Evolutionary conservation across 2,888 invertebrate species (phyloP).

Genomic region (Euclidia mi): DNA sequence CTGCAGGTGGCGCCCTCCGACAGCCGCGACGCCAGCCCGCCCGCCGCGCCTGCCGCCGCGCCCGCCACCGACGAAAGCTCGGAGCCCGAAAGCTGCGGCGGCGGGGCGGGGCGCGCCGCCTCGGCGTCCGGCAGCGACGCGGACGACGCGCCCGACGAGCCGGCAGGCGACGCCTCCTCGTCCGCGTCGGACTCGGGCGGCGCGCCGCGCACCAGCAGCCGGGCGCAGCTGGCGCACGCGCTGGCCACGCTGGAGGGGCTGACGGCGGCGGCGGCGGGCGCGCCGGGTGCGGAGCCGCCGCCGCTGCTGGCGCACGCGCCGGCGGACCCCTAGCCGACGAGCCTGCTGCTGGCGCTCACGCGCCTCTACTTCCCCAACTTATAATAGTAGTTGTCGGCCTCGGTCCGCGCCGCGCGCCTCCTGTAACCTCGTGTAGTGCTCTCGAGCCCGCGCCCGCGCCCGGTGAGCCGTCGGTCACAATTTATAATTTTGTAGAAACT

Average conservation of each 20-base stretch:
- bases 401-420: neutral
- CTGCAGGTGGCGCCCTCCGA: conserved; percentile 56
- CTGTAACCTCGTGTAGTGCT: neutral
- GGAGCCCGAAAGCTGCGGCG: conserved; percentile 62
- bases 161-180: conserved; percentile 34
- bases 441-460: neutral
- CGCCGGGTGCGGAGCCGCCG: conserved; percentile 33
- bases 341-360: conserved; percentile 13
- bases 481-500: neutral
- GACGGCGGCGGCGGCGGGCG: conserved; percentile 31
- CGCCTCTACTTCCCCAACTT: conserved; percentile 23
- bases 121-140: conserved; percentile 51
- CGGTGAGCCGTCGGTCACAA: neutral
- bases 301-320: conserved; percentile 22
- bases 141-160: conserved; percentile 40
- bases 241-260: conserved; percentile 59
- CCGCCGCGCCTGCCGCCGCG: neutral
- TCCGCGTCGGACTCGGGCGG: conserved; percentile 43
- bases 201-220: conserved; percentile 28
- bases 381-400: neutral
- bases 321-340: conserved; percentile 47
- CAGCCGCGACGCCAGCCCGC: neutral
- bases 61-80: conserved; percentile 73
- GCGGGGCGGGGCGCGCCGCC: conserved; percentile 42
- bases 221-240: conserved; percentile 60